Base-by-base conservation (phyloP, 1,140 invertebrate genomes). In the Bombus balteatus region DNA sequence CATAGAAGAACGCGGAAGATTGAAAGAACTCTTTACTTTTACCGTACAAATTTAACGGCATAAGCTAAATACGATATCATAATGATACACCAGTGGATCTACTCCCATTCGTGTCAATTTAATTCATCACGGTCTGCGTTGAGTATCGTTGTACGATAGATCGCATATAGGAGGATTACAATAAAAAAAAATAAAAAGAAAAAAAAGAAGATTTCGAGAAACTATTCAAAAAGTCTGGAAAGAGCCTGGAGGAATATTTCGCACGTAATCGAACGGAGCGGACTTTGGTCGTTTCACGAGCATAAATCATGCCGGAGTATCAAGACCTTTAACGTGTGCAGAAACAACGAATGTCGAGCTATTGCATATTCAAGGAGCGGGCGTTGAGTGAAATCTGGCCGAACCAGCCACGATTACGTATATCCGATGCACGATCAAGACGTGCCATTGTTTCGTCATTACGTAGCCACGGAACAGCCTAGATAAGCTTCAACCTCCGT, bases 381-480 rank as follows among this genome's bases (percentile, higher is more conserved):
- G 76, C 88, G 76, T 88, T 74, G 83, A 87, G 83, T 87, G 86
- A 89, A 85, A 86, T 88, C 83, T 76, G 81, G 74, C 68, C 73
- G 72, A 78, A 86, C 65, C 81, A 68, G 62, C 71, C 81, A 76
- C 80, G 81, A 88, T 76, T 87, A 90, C 89, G 85, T 87, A 81
- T 75, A 89, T 86, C 81, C 88, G 82, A 90, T 89, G 81, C 81
- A 70, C 88, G 88, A 89, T 90, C 87, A 84, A 89, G 85, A 90
- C 73, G 85, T 59, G 77, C 78, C 85, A 90, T 90, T 86, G 88
- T 90, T 90, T 90, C 81, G 75, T 87, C 89, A 89, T 90, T 90
- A 90, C 88, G 72, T 47, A 15, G 59, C 81, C 9, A 59, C 28
- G 57, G 57, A 53, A 57, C 87, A 28, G 75, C 25, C 78, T 39